Percentiles rank a stretch among this genome's conserved stretches.
Evolutionary conservation across 2,888 invertebrate genomes (phyloP).

Genomic region (Nomada lathburiana): DNA sequence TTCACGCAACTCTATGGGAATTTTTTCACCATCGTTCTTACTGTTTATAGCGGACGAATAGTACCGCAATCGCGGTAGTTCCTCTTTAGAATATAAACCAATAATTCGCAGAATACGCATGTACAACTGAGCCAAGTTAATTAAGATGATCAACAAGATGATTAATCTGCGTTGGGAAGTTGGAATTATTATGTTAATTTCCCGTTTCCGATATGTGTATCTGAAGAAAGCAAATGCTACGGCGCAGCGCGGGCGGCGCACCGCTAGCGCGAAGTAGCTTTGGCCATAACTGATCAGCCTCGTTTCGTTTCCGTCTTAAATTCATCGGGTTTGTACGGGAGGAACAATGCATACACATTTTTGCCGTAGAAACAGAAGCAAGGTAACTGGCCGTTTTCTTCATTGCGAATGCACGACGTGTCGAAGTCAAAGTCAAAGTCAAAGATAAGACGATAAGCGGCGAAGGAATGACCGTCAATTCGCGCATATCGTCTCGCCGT

Average conservation of each 20-base stretch:
- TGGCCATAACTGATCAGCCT: constrained; percentile 45
- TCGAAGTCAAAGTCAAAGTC: constrained; percentile 63
- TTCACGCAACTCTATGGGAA: background rate
- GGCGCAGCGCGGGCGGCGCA: background rate
- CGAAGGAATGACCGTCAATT: constrained; percentile 50
- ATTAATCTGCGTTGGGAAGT: constrained; percentile 44
- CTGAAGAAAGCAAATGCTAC: constrained; percentile 1
- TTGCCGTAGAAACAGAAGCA: constrained; percentile 28
- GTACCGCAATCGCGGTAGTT: background rate
- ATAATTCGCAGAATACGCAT: constrained; percentile 24
- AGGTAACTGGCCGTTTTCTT: constrained; percentile 55
- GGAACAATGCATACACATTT: constrained; percentile 6
- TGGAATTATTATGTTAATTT: constrained; percentile 44
- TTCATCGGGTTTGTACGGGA: constrained; percentile 7
- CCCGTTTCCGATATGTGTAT: constrained; percentile 12
- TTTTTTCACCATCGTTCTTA: too few species aligned
- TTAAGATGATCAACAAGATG: constrained; percentile 36
- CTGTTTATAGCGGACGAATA: background rate
- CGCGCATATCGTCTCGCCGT: constrained; percentile 32
- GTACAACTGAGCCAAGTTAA: constrained; percentile 33
- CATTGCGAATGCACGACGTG: constrained; percentile 37
- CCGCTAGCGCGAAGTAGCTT: constrained; percentile 31
- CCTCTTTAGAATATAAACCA: constrained; percentile 4
- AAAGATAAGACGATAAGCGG: constrained; percentile 62
- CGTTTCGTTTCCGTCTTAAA: constrained; percentile 28